phyloP scores from a whole-genome alignment of 1,140 invertebrate genomes.

The Rhagoletis pomonella region DNA sequence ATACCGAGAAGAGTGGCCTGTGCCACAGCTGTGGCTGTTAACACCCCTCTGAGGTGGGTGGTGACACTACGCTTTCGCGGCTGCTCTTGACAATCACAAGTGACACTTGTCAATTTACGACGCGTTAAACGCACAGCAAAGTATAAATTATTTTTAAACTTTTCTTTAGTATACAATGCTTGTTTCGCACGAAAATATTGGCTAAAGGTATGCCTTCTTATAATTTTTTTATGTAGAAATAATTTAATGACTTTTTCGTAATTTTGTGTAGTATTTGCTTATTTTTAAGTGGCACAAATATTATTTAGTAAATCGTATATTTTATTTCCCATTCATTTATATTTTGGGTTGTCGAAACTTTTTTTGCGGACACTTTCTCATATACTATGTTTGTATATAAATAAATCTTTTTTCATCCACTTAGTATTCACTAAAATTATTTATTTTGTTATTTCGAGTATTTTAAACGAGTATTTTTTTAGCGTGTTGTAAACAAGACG shows the following conservation, averaged over 20 bases:
- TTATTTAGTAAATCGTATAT: neutral
- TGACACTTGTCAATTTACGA: constrained; percentile 47
- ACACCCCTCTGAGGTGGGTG: constrained; percentile 4
- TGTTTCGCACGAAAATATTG: too few species aligned
- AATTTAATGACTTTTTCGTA: too few species aligned
- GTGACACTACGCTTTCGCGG: too few species aligned
- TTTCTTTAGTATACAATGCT: too few species aligned
- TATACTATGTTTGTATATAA: neutral
- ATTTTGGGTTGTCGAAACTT: neutral
- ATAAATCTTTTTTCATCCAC: neutral
- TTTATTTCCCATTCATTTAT: neutral
- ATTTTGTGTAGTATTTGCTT: too few species aligned
- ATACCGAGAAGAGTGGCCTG: neutral
- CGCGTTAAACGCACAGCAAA: neutral
- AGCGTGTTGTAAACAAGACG: neutral
- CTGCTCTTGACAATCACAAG: constrained; percentile 49
- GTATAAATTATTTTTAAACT: too few species aligned
- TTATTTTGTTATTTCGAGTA: neutral
- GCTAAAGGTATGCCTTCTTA: too few species aligned
- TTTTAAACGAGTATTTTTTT: neutral
- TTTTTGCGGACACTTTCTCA: neutral
- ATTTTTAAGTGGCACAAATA: too few species aligned
- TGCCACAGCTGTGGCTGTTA: neutral
- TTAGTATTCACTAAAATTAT: neutral
- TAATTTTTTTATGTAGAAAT: too few species aligned